These are phyloP conservation scores for Pongo abelii DNA, from an alignment of 2,113 vertebrate genomes.

Conservation along the genomic window DNA sequence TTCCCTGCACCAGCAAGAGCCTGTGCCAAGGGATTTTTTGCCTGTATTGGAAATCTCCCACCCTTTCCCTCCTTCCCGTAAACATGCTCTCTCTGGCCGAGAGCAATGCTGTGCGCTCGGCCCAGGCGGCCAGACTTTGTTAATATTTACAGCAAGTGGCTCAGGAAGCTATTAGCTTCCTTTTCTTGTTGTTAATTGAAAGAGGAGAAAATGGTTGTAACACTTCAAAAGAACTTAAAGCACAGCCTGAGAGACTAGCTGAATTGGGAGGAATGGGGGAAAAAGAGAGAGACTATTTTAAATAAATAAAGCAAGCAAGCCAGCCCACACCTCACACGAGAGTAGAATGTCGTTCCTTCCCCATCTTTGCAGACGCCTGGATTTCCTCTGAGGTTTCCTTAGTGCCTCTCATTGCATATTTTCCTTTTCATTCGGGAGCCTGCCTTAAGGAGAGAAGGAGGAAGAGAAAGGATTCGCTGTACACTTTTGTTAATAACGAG, in stretches of 20 bases:
- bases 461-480: not conserved
- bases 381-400: constrained; percentile 37
- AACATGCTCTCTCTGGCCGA: not conserved
- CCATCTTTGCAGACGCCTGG: not conserved
- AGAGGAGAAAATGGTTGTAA: constrained; percentile 77
- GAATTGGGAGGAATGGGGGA: constrained; percentile 14
- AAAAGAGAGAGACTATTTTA: not conserved
- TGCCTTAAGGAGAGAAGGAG: not conserved
- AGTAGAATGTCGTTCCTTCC: not conserved
- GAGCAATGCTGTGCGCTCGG: rapidly evolving
- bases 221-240: constrained; percentile 76
- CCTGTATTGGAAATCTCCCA: constrained; percentile 21
- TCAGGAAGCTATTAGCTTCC: constrained; percentile 77
- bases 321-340: not conserved
- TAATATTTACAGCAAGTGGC: constrained; percentile 68
- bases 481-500: not conserved
- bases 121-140: constrained; percentile 13
- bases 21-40: constrained; percentile 29
- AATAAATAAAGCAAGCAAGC: not conserved
- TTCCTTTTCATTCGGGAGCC: constrained; percentile 38
- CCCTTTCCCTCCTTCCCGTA: constrained; percentile 67
- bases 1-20: not conserved
- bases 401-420: not conserved
- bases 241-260: constrained; percentile 18
- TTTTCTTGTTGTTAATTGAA: constrained; percentile 78